These are phyloP conservation scores for mouse (Mus musculus) DNA, from an alignment of 2,113 vertebrate species.

Conservation along the genomic window GRCm39 chr6:104583501-104584000, in stretches of 20 bases:
- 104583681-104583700: background rate
- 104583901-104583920: background rate
- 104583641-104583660: background rate
- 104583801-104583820: background rate
- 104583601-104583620: background rate
- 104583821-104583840: background rate
- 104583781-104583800: background rate
- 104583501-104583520: background rate
- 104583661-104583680: constrained; percentile 14
- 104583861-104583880: background rate
- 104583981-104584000: background rate
- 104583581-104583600: background rate
- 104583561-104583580: background rate
- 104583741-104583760: background rate
- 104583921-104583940: background rate
- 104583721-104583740: background rate
- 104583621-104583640: background rate
- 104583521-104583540: background rate
- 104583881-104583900: background rate
- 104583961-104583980: background rate
- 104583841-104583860: background rate
- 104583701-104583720: background rate
- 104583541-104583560: background rate
- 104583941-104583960: background rate
- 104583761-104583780: background rate